A percentile compares a stretch with the other conserved stretches of the same genome.
Evolutionary conservation across 2,888 invertebrate species (phyloP).

Genomic region (Mantis religiosa): DNA sequence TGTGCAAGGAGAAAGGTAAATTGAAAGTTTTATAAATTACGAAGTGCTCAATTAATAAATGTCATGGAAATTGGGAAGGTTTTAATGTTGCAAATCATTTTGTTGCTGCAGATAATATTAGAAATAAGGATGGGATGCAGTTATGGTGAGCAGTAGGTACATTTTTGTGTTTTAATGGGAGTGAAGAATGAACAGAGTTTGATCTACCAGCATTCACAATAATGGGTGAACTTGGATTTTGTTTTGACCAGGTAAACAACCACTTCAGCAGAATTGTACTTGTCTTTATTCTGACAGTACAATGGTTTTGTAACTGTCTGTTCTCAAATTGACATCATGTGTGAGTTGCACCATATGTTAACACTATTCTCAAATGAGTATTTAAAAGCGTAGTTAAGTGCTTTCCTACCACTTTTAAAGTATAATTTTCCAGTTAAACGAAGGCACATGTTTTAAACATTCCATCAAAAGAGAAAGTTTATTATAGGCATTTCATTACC

Average conservation of each 20-base stretch:
- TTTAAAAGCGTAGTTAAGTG: no score
- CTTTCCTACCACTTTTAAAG: no score
- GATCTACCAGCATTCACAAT: neutral
- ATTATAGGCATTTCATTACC: no score
- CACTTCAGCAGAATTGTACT: neutral
- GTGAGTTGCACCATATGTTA: no score
- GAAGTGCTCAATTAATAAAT: neutral
- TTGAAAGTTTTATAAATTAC: neutral
- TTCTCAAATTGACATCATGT: no score
- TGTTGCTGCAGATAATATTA: neutral
- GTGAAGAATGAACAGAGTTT: constrained; percentile 8
- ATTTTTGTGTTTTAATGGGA: neutral
- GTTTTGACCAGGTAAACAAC: constrained; percentile 5
- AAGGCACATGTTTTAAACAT: no score
- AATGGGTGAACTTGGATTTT: constrained; percentile 6
- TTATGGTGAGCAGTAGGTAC: neutral
- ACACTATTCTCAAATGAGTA: no score
- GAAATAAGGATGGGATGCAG: neutral
- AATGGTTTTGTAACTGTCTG: no score
- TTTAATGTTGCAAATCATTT: neutral
- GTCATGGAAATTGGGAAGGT: neutral
- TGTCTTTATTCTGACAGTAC: neutral
- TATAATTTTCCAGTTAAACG: no score
- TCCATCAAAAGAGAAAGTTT: no score
- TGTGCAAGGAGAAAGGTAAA: neutral